Conservation (phyloP, 2,888 invertebrate species). For the Tetramorium bicarinatum region DNA sequence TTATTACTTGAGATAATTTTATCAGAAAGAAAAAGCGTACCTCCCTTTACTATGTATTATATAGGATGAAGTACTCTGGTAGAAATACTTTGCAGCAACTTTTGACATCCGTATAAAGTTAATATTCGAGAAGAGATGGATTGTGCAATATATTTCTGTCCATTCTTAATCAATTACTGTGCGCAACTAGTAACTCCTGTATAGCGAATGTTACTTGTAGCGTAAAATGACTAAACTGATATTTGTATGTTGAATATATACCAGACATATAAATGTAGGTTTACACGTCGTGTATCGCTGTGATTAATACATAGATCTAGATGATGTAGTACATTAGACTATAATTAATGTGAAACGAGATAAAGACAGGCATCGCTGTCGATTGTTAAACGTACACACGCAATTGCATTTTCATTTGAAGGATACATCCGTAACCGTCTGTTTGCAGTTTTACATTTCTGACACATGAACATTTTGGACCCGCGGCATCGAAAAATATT, state of each 20-base stretch:
- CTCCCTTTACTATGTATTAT: neutral
- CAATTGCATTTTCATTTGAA: slow-evolving; percentile 30
- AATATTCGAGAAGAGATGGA: neutral
- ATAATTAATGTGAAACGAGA: slow-evolving; percentile 69
- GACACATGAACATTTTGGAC: neutral
- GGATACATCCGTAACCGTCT: neutral
- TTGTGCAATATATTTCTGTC: slow-evolving; percentile 17
- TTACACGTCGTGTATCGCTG: slow-evolving; percentile 78
- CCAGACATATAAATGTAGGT: slow-evolving; percentile 63
- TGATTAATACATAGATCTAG: slow-evolving; percentile 80
- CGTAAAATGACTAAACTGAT: slow-evolving; percentile 65
- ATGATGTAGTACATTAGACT: slow-evolving; percentile 69
- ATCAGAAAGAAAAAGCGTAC: neutral
- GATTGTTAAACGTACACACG: slow-evolving; percentile 60
- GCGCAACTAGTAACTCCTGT: slow-evolving; percentile 22
- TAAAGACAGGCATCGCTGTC: slow-evolving; percentile 65
- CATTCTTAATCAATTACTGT: neutral
- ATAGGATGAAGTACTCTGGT: neutral
- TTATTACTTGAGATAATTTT: slow-evolving; percentile 5
- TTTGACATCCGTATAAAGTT: neutral
- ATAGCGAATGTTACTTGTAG: slow-evolving; percentile 16
- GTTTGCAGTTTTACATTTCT: slow-evolving; percentile 7
- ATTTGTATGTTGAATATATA: slow-evolving; percentile 79
- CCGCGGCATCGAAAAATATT: neutral
- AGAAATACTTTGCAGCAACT: neutral